Evolutionary conservation across 37 sponge, comb jelly and placozoan species (phyloP), one percentile per base, ranked within the genome.

Genomic region (Aplysina aerophoba): DNA sequence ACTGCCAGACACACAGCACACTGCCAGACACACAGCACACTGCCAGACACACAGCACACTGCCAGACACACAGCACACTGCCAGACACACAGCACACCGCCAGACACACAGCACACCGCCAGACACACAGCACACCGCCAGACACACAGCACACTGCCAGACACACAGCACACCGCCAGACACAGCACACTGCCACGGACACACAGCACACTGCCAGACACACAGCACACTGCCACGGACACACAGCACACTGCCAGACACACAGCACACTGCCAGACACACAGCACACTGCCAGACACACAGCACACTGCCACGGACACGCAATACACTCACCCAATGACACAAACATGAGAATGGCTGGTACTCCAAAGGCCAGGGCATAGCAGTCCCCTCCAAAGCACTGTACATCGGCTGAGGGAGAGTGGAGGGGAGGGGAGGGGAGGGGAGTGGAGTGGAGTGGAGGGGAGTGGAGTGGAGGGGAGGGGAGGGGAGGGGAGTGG

Each of bases 351-450:
- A 96, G 85, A 19, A 89, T 56, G 33, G 97, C 99, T 3, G 99
- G 99, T 15, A 99, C 84, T 0, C 97, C 99, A 86, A 99, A 99
- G 19, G 99, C 93, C 27, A 93, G 77, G 8, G 96, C 74, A 75
- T 92, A 99, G 80, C 99, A 99, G 73, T 92, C 84, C 36, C 81
- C 89, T 4, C 57, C 85, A 87, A 92, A 97, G 64, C 96, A 96
- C 68, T 91, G 61, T 14, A 94, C 84, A 63, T 94, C 69, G 59
- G 62, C 95, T 95, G 59, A 25, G 31, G 34, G 28, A 35, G 71
- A 69, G 71, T 1, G 71, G 30, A 44, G 50, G 50, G 50, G 50
- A 14, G 63, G 11, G 50, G 50, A 8, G 50, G 8, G 50, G 50
- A 8, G 8, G 50, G 50, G 50, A 44, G 50, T 3, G 50, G 50